Conservation (phyloP, 2,888 invertebrate genomes). For the Lampropteryx suffumata region DNA sequence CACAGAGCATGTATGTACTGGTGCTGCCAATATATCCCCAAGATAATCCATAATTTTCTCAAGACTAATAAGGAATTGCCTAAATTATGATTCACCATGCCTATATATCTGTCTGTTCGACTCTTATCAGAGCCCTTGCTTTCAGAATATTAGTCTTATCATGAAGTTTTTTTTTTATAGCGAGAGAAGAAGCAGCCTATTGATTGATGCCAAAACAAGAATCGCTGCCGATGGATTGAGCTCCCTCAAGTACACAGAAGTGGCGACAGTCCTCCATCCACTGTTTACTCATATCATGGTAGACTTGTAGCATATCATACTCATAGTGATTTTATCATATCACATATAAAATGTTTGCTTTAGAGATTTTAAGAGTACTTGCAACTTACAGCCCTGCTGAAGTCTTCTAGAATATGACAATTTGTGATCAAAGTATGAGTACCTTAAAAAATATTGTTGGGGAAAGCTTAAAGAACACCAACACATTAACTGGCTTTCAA, state of each 20-base stretch:
- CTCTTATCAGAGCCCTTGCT: too few species aligned
- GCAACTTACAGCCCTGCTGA: slow-evolving; percentile 12
- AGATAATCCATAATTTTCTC: too few species aligned
- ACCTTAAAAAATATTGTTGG: too few species aligned
- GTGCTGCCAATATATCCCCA: too few species aligned
- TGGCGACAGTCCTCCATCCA: slow-evolving; percentile 80
- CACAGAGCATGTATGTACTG: too few species aligned
- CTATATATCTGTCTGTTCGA: too few species aligned
- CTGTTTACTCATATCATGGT: slow-evolving; percentile 86
- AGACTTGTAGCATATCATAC: slow-evolving; percentile 67
- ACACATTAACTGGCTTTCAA: too few species aligned
- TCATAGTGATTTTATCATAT: slow-evolving; percentile 23
- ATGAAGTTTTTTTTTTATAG: slow-evolving; percentile 48
- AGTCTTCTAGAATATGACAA: slow-evolving; percentile 4
- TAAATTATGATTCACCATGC: too few species aligned
- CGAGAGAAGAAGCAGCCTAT: slow-evolving; percentile 70
- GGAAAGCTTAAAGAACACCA: too few species aligned
- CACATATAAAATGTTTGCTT: slow-evolving; percentile 19
- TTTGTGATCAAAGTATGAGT: too few species aligned
- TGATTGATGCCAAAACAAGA: slow-evolving; percentile 71
- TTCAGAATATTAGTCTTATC: neutral
- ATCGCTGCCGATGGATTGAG: slow-evolving; percentile 85
- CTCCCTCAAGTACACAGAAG: slow-evolving; percentile 81
- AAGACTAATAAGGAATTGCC: too few species aligned
- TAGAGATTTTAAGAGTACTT: slow-evolving; percentile 10